Evolutionary conservation across 2,888 invertebrate genomes (phyloP).

Genomic region (Cremastobaeus sp.): DNA sequence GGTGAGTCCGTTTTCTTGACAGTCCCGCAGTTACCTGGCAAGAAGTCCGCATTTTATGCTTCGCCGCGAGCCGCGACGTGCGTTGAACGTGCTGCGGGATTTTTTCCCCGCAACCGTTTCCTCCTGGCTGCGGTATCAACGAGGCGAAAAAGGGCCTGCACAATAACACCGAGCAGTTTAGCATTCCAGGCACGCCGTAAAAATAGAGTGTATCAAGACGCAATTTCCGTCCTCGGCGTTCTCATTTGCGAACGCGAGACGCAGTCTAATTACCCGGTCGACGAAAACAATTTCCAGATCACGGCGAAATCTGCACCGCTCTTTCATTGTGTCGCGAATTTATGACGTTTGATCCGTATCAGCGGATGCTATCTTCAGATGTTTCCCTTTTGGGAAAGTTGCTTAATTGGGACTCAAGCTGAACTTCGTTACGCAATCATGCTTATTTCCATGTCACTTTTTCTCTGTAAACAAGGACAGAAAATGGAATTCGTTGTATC

Average conservation of each 20-base stretch:
- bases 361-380: conserved; percentile 13
- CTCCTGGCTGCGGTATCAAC: conserved; percentile 25
- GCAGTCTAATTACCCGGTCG: conserved; percentile 29
- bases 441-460: neutral
- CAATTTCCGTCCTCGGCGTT: conserved; percentile 29
- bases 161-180: conserved; percentile 8
- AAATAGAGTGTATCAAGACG: conserved; percentile 14
- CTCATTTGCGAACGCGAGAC: conserved; percentile 18
- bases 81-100: conserved; percentile 25
- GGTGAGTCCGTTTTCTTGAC: conserved; percentile 68
- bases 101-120: conserved; percentile 23
- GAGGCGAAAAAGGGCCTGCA: conserved; percentile 20
- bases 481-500: too few relatives aligned
- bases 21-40: conserved; percentile 53
- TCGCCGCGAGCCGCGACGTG: conserved; percentile 40
- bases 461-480: too few relatives aligned
- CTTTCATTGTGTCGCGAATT: conserved; percentile 27
- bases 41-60: conserved; percentile 48
- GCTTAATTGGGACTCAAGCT: conserved; percentile 12
- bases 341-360: conserved; percentile 30
- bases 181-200: conserved; percentile 14
- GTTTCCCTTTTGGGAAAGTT: conserved; percentile 10
- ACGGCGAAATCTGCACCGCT: conserved; percentile 11
- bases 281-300: conserved; percentile 2
- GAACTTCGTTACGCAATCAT: conserved; percentile 6